Base-by-base conservation (phyloP, 2,797 vertebrate genomes). In the Pelochelys cantorii region DNA sequence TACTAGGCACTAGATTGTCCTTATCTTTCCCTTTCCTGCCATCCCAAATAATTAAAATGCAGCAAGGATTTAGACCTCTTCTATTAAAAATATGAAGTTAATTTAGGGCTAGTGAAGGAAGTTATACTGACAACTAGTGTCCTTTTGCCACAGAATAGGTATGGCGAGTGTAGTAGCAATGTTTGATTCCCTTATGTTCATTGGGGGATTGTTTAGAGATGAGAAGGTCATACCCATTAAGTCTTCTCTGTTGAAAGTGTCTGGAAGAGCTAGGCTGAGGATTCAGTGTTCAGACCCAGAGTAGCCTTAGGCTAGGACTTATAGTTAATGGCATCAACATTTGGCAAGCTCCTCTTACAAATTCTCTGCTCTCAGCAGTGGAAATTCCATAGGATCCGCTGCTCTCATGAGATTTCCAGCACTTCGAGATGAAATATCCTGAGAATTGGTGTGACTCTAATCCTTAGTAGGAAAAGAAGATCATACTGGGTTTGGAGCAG, bases 121-220 rank as follows among this genome's bases (percentile, higher is more conserved):
- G 62, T 34, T 34, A 31, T 34, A 34, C 59, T 29, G 59, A 60
- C 11, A 60, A 27, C 62, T 5, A 17, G 71, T 3, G 1, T 4
- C 18, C 4, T 48, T 20, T 55, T 87, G 1, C 5, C 31, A 54
- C 71, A 29, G 59, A 20, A 78, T 52, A 27, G 29, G 78, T 54
- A 31, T 7, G 17, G n/a, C 17, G 11, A 34, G 65, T 17, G 17
- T n/a, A 34, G 65, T 20, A 68, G 65, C 62, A 65, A 68, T 11
- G 9, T 20, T 14, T 68, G 11, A 10, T 0, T 5, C 1, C 37
- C 56, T 79, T 15, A 31, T 5, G 18, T 11, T 75, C 37, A 75
- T 37, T 5, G 42, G 31, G 27, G 57, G n/a, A 27, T 27, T 78
- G 5, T 42, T 83, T 18, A 71, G 56, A 31, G 80, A 7, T 74